Evolutionary conservation across 1,140 invertebrate genomes (phyloP).

Genomic region (Thaumatotibia leucotreta): DNA sequence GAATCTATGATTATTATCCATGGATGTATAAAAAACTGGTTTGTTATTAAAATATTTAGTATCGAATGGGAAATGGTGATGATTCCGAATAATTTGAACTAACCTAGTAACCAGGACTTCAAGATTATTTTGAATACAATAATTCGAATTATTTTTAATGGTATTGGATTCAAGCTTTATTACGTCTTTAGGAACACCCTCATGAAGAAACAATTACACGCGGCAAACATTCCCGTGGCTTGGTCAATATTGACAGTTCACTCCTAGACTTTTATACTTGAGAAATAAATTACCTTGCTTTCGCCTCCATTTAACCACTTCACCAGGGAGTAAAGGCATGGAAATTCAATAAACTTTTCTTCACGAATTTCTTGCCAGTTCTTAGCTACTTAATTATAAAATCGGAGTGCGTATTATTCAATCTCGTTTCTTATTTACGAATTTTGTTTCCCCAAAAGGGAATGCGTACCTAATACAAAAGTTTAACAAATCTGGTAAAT

Average conservation of each 20-base stretch:
- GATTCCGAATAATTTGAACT: too few species aligned
- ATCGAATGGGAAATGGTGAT: too few species aligned
- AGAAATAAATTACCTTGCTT: conserved; percentile 8
- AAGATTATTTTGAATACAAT: too few species aligned
- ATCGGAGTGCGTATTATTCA: neutral
- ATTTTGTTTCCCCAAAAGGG: neutral
- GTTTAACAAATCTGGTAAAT: neutral
- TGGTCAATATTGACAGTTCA: neutral
- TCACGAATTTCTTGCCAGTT: neutral
- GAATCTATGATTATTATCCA: too few species aligned
- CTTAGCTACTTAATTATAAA: conserved; percentile 1
- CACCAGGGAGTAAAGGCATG: neutral
- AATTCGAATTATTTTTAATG: too few species aligned
- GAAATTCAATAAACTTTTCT: neutral
- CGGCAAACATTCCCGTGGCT: neutral
- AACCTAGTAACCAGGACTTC: too few species aligned
- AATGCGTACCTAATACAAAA: neutral
- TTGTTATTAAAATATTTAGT: too few species aligned
- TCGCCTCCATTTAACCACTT: neutral
- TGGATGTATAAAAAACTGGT: too few species aligned
- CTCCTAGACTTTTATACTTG: neutral
- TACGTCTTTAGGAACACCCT: neutral
- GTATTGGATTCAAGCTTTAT: neutral
- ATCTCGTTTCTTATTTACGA: neutral
- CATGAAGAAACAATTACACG: neutral